These are phyloP conservation scores for Moxostoma hubbsi DNA, from an alignment of 2,797 vertebrate genomes.

Conservation along the genomic window DNA sequence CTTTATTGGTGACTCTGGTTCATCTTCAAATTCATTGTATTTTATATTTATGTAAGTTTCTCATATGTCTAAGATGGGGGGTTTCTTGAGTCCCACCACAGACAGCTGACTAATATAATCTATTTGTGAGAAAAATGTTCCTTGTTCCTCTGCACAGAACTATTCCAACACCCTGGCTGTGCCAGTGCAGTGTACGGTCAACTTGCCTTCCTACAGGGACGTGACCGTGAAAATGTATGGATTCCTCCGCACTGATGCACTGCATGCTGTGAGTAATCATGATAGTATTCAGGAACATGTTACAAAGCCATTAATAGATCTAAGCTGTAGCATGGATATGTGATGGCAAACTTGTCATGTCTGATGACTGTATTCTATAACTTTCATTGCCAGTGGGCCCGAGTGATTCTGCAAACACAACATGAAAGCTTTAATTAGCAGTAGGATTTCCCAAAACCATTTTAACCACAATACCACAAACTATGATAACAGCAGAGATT, in stretches of 20 bases:
- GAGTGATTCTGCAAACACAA: neutral
- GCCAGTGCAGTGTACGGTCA: constrained; percentile 85
- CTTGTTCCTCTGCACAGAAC: constrained; percentile 78
- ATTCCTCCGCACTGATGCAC: constrained; percentile 82
- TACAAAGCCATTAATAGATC: neutral
- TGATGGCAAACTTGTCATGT: neutral
- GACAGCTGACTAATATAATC: constrained; percentile 36
- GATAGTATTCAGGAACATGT: neutral
- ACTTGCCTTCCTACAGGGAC: constrained; percentile 82
- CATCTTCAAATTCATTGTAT: constrained; percentile 44
- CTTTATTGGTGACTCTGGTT: constrained; percentile 24
- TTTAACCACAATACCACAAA: neutral
- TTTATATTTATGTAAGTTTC: constrained; percentile 43
- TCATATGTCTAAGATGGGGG: constrained; percentile 32
- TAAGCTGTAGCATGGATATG: neutral
- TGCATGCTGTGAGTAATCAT: constrained; percentile 83
- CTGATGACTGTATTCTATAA: neutral
- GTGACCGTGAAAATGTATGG: constrained; percentile 79
- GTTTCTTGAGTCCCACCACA: constrained; percentile 20
- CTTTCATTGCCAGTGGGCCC: neutral
- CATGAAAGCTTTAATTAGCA: neutral
- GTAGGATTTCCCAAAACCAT: constrained; percentile 18
- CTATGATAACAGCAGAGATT: constrained; percentile 10
- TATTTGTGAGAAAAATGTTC: constrained; percentile 27
- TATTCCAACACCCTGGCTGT: constrained; percentile 86